Base-by-base conservation (phyloP, 2,888 invertebrate genomes). In the Muschampia plurimacula region DNA sequence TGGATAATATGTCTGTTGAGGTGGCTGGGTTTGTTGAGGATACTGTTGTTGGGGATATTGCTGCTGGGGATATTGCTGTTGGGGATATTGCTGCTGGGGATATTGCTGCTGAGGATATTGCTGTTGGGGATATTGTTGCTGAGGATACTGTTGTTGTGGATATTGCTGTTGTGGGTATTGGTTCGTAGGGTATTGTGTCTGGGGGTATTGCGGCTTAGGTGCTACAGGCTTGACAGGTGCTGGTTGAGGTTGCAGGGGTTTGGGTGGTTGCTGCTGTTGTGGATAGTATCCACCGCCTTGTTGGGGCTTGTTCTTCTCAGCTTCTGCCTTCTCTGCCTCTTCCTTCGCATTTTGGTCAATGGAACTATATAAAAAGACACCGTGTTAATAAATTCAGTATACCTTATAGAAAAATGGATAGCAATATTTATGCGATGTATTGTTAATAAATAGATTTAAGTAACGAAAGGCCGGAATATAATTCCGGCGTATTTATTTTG, bases 301-400 rank as follows among this genome's bases (percentile, higher is more conserved):
- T 67, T 81, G 82, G 41, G 79, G 82, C 69, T 88, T 84, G 74
- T 88, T 84, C 75, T 87, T 86, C 69, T 87, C 85, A 1, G 89
- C 88, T 79, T 88, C 85, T 4, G 83, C 83, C 75, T 83, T 83
- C 12, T 79, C 84, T 65, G 85, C 85, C 78, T 88, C 87, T 64
- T 88, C 89, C 67, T 86, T 87, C 2, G 89, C 89, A 69, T 85
- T 87, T 79, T 90, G 84, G 63, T 89, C 91, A 68, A 89, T 79
- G 57, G 91, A 81, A 49, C 91, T 88, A 84, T 55, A 9, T 9
- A 67, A 81, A 82, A 64, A 39, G 15, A 60, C 69, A 72, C 71
- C 63, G 2, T 39, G 59, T 10, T 32, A 13, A 32, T 59, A 32
- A 12, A 32, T 59, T 32, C 1, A 32, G 55, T 3, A 49, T n/a